Conservation (phyloP, 1,140 invertebrate genomes). For the Chrysopa pallens region DNA sequence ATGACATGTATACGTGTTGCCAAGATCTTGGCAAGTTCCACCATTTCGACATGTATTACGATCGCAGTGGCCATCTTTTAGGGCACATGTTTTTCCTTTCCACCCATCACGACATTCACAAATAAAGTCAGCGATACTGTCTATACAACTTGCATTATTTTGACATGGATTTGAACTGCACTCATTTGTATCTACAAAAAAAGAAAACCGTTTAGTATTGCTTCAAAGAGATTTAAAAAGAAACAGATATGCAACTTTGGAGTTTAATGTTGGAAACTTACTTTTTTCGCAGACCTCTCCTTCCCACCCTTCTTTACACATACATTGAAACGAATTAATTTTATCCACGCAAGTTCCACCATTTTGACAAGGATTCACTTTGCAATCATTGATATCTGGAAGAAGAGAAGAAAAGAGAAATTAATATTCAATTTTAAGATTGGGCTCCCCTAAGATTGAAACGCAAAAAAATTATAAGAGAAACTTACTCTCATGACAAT, state of each 20-base stretch:
- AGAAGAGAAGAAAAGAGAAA: constrained; percentile 6
- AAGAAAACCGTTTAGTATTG: constrained; percentile 2
- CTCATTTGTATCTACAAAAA: constrained; percentile 57
- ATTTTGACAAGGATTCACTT: constrained; percentile 51
- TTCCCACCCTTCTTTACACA: constrained; percentile 49
- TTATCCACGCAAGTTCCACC: constrained; percentile 56
- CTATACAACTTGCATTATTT: constrained; percentile 59
- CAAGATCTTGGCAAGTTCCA: constrained; percentile 45
- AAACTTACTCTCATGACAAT: constrained; percentile 50
- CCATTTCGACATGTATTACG: constrained; percentile 41
- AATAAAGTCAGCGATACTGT: constrained; percentile 51
- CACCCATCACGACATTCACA: constrained; percentile 59
- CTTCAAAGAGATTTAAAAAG: background rate
- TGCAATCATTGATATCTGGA: constrained; percentile 50
- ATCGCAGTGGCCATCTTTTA: constrained; percentile 43
- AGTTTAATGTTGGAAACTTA: constrained; percentile 16
- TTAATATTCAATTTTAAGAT: background rate
- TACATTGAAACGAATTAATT: constrained; percentile 60
- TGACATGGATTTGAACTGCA: constrained; percentile 53
- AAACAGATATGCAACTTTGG: background rate
- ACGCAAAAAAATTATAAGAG: background rate
- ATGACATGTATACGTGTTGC: constrained; percentile 40
- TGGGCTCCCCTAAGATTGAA: background rate
- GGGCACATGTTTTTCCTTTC: constrained; percentile 56
- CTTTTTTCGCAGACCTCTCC: constrained; percentile 43